phyloP scores from a whole-genome alignment of 2,797 vertebrate species.

The Gallirallus australis region DNA sequence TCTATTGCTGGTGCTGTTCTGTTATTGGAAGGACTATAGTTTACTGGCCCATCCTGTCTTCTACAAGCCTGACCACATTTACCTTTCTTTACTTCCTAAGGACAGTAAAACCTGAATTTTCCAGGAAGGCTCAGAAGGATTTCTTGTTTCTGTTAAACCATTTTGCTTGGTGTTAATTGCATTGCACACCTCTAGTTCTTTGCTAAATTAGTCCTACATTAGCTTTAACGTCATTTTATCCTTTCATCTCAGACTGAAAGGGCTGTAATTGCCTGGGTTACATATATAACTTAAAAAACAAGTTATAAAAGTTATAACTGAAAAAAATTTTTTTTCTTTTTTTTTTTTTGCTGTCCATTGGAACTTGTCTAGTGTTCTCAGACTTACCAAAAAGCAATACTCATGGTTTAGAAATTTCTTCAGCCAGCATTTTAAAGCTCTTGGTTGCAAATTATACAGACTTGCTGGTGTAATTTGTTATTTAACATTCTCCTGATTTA shows the following conservation, averaged over 20 bases:
- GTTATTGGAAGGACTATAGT: not conserved
- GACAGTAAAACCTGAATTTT: not conserved
- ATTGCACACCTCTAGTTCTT: not conserved
- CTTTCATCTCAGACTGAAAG: not conserved
- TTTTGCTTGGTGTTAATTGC: not conserved
- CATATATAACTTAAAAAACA: not conserved
- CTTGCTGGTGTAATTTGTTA: not conserved
- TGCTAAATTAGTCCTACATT: not conserved
- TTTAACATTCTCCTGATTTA: not conserved
- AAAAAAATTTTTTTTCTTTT: not conserved
- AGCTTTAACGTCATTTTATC: constrained; percentile 17
- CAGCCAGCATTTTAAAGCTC: not conserved
- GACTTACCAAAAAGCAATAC: not conserved
- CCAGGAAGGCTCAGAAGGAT: not conserved
- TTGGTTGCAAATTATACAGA: not conserved
- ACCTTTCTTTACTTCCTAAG: not conserved
- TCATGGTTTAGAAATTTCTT: not conserved
- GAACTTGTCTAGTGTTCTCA: not conserved
- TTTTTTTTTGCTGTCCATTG: fast-evolving
- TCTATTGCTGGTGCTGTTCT: not conserved
- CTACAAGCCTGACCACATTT: not conserved
- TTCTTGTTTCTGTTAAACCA: not conserved
- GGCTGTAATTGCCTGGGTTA: not conserved
- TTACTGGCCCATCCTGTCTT: not conserved
- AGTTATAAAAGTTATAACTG: no score